Conservation (phyloP, 2,797 vertebrate species). For the Streptopelia turtur region DNA sequence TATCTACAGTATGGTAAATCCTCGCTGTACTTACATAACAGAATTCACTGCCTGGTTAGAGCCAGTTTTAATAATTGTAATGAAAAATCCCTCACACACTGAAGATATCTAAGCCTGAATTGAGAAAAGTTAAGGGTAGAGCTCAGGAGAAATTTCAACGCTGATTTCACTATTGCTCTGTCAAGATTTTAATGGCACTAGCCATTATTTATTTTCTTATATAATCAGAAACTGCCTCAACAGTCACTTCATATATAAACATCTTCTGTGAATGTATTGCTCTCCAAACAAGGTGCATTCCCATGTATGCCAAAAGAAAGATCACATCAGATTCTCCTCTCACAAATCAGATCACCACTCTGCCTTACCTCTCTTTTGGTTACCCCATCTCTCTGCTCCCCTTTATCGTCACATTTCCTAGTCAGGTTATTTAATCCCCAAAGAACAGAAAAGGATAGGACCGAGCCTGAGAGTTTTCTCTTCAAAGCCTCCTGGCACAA, state of each 20-base stretch:
- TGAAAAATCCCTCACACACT: not conserved
- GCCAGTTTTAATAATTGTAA: not conserved
- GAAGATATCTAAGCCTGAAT: not conserved
- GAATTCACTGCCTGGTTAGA: fast-evolving
- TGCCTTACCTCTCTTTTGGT: not conserved
- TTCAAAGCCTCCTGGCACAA: not conserved
- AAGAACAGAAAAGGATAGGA: not conserved
- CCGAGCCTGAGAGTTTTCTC: not conserved
- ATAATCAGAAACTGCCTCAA: not conserved
- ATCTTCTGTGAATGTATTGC: not conserved
- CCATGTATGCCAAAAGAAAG: not conserved
- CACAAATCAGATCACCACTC: not conserved
- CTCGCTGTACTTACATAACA: not conserved
- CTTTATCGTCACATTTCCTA: not conserved
- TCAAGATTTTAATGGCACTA: not conserved
- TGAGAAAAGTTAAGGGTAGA: not conserved
- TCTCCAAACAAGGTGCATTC: not conserved
- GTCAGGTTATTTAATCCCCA: not conserved
- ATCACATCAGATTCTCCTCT: not conserved
- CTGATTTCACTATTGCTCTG: not conserved
- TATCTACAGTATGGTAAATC: not conserved
- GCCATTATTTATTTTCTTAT: not conserved
- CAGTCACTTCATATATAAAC: not conserved
- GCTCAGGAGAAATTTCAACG: not conserved
- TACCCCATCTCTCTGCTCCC: not conserved